Evolutionary conservation across 1,140 invertebrate species (phyloP), one percentile per base, ranked within the genome.

Genomic region (Pogonus chalceus): DNA sequence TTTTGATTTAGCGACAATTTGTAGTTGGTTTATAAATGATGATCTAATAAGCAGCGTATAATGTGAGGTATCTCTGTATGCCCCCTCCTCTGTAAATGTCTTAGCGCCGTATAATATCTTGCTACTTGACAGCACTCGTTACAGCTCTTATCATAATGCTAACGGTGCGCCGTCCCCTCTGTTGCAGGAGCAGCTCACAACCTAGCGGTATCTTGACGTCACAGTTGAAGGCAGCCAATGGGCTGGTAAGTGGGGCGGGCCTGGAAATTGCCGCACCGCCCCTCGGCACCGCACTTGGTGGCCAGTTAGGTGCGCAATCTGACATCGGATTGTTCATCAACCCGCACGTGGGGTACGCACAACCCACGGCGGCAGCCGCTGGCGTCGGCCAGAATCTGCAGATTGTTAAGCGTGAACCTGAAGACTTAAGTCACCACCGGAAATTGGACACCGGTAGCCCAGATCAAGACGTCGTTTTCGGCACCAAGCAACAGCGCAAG

Each of bases 251-350:
- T 49, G 72, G 72, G 65, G 73, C 77, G 62, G 72, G 71, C 23
- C 67, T 76, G 50, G 76, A 78, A 55, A 68, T 71, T 55, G 56
- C 67, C 53, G 73, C 69, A 50, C 67, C 69, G 57, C 76, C 77
- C 56, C 68, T 79, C 24, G 72, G 73, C 58, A 72, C 72, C 56
- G 64, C 60, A 16, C 22, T 24, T 26, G 23, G n/a, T 53, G 55
- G 59, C 58, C 65, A 67, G 57, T 62, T 68, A 23, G 63, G 62
- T 49, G 61, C 65, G 10, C 65, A 67, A 62, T 24, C 22, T 24
- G 80, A 80, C 63, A 74, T 81, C 35, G 78, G 79, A 62, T 77
- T 81, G 65, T 80, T 80, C 65, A 73, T 80, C 58, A 78, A 79
- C 61, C 78, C 77, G 56, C 77, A 78, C 60, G 64, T 64, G 56